Base-by-base conservation (phyloP, 2,888 invertebrate genomes). In the Holacanthella duospinosa region DNA sequence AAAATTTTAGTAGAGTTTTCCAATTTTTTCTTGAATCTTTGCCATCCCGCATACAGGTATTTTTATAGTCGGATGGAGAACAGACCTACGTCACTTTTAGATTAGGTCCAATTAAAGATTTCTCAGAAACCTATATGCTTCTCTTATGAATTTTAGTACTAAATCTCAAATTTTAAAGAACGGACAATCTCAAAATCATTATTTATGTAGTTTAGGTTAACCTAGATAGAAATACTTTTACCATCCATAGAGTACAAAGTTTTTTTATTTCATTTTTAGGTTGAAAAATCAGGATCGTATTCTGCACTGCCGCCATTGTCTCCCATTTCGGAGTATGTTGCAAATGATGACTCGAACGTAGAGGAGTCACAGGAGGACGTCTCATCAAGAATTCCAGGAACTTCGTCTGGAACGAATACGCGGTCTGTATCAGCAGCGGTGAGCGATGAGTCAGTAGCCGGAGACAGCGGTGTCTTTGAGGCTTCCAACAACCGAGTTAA, bases 391-490 rank as follows among this genome's bases (percentile, higher is more conserved):
- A 62, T 77, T 75, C 74, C 78, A 77, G 71, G 61, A 28, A 66
- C 66, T 75, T 74, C 74, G 65, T 77, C 81, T 74, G 88, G 88
- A 60, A 88, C 88, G 59, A 89, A 89, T 76, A 90, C 89, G 68
- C 83, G 89, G 76, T 90, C 91, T 43, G 93, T 95, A 55, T 94
- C 94, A 25, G 94, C 95, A 44, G 94, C 95, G 43, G 94, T 94
- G 24, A 94, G 94, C 77, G 94, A 95, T 77, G 96, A 96, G 77
- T 94, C 93, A 55, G 94, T 96, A 65, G 94, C 96, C 54, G 95
- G 95, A 0, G 93, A 93, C 76, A 92, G 90, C 0, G 92, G 92
- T 0, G 92, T 93, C 25, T 93, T 92, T 75, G 92, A 93, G 76
- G 92, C 92, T 4, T 89, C 89, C 2, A 87, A 89, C 73, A 82